Evolutionary conservation across 2,797 vertebrate genomes (phyloP), one percentile per base, ranked within the genome.

Genomic region (Ctenosaura bakeri): DNA sequence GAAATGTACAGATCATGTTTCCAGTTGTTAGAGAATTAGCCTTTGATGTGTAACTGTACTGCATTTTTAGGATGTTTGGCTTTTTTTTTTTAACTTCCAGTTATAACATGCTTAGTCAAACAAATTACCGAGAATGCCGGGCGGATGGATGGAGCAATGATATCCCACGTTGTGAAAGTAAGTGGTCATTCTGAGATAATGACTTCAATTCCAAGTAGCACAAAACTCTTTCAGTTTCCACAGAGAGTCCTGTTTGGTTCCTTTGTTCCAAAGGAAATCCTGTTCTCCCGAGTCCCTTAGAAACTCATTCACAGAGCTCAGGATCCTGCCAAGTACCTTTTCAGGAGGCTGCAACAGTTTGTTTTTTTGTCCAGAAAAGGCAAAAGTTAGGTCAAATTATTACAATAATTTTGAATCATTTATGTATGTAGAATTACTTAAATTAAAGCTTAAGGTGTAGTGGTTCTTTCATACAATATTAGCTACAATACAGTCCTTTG

Each of bases 131-230:
- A 91, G 97, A 96, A 8, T 99, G 98, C 94, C 91, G 94, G n/a
- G 82, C 95, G 82, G 92, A 96, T 52, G 97, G 96, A 74, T 98
- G 98, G 98, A 97, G 95, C 95, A 98, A 98, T 91, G 95, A 95
- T 6, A 9, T 98, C 79, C 98, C 98, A 80, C 29, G 95, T 8
- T 99, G 98, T 96, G 97, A 98, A 95, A 95, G 98, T 98, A 97
- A 96, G 88, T 90, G 16, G 74, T 86, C 0, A 89, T 38, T 92
- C 71, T 89, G 54, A 9, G 71, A 50, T 87, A 84, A 59, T 87
- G 46, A 16, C 91, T 26, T 86, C 38, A 46, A 92, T 82, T 52
- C 0, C 42, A 76, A 83, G 13, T 46, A 62, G 9, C 22, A 22
- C 0, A 42, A 77, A 64, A 64, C 46, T 22, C 1, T 12, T 50